Evolutionary conservation across 2,888 invertebrate genomes (phyloP).

Genomic region (Chloroclysta siterata): DNA sequence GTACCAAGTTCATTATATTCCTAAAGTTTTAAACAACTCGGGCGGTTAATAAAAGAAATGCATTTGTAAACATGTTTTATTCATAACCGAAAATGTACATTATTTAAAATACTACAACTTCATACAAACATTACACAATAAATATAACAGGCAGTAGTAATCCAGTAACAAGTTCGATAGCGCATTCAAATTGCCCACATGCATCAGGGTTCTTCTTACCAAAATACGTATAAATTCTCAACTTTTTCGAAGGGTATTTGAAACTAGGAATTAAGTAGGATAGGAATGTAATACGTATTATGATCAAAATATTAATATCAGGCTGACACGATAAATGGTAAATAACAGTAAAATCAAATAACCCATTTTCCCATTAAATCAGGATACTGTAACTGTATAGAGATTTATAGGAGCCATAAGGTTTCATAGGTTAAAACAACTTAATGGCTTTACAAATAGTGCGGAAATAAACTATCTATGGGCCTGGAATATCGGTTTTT

Average conservation of each 20-base stretch:
- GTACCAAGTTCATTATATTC: background rate
- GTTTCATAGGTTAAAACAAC: too few relatives aligned
- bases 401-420: too few relatives aligned
- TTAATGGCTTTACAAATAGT: too few relatives aligned
- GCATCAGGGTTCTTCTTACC: slow-evolving; percentile 2
- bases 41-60: slow-evolving; percentile 26
- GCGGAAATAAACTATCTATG: too few relatives aligned
- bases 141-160: slow-evolving; percentile 68
- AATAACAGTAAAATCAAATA: too few relatives aligned
- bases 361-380: too few relatives aligned
- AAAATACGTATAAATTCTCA: background rate
- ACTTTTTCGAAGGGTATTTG: background rate
- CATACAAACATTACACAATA: slow-evolving; percentile 67
- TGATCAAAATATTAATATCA: background rate
- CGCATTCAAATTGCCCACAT: slow-evolving; percentile 21
- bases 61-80: slow-evolving; percentile 78
- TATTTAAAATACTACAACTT: slow-evolving; percentile 75
- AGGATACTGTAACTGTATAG: too few relatives aligned
- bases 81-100: slow-evolving; percentile 82
- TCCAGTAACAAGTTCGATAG: slow-evolving; percentile 42
- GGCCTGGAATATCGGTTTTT: too few relatives aligned
- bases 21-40: background rate
- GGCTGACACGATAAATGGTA: too few relatives aligned
- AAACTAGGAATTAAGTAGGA: background rate
- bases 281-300: background rate